Evolutionary conservation across 1,140 invertebrate species (phyloP).

Genomic region (Bombus waltoni): DNA sequence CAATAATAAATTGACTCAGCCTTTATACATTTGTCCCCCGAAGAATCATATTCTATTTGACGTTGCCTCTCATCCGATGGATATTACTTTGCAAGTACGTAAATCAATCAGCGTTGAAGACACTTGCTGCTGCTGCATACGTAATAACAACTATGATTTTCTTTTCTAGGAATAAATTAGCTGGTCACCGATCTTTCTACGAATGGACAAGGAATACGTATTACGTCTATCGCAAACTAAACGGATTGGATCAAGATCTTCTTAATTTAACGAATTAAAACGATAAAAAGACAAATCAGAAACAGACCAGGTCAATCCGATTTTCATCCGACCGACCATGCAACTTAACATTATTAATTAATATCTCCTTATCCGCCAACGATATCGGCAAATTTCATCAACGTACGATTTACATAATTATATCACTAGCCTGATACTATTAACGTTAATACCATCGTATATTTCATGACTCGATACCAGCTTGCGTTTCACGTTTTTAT

Average conservation of each 20-base stretch:
- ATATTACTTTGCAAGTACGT: too few relatives aligned
- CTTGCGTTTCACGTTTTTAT: neutral
- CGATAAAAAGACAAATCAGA: too few relatives aligned
- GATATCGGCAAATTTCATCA: neutral
- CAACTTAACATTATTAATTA: neutral
- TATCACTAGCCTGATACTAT: neutral
- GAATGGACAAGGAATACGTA: neutral
- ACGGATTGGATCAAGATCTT: too few relatives aligned
- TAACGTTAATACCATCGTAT: neutral
- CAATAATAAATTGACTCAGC: too few relatives aligned
- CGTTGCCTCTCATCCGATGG: too few relatives aligned
- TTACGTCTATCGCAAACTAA: too few relatives aligned
- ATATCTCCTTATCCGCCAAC: neutral
- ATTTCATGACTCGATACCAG: neutral
- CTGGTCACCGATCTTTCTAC: neutral
- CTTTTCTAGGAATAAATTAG: neutral
- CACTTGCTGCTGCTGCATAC: too few relatives aligned
- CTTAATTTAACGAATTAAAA: too few relatives aligned
- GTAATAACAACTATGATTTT: neutral
- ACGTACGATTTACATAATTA: neutral
- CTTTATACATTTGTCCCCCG: too few relatives aligned
- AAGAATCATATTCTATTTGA: too few relatives aligned
- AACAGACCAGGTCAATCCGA: neutral
- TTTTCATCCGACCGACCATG: neutral
- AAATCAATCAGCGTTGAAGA: too few relatives aligned